Evolutionary conservation across 2,113 vertebrate genomes (phyloP).

Genomic region (Ceyx cyanopectus): DNA sequence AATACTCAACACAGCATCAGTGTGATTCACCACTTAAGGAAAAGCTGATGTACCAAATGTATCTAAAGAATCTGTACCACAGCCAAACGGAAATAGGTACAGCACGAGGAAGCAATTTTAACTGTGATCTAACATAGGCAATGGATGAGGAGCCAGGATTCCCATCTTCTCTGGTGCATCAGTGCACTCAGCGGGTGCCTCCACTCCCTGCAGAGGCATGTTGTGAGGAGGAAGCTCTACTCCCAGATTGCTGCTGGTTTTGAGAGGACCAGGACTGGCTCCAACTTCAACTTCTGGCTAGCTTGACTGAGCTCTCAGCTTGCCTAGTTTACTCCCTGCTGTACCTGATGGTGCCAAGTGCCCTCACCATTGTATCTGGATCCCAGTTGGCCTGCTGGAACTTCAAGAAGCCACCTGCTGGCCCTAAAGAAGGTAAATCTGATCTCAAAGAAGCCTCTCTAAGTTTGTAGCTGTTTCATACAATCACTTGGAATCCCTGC

Average conservation of each 20-base stretch:
- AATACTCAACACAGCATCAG: background rate
- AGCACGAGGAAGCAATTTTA: background rate
- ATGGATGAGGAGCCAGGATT: background rate
- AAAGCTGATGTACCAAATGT: background rate
- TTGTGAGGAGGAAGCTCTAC: background rate
- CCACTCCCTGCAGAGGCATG: background rate
- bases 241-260: background rate
- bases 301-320: background rate
- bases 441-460: background rate
- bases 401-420: background rate
- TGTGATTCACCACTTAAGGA: background rate
- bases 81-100: background rate
- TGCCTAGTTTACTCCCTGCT: background rate
- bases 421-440: background rate
- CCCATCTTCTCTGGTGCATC: background rate
- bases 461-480: background rate
- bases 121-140: background rate
- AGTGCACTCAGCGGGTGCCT: background rate
- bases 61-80: background rate
- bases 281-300: background rate
- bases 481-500: background rate
- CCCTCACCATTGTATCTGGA: background rate
- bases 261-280: background rate
- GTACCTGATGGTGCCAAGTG: background rate
- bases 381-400: background rate